These are phyloP conservation scores for Paratilapia polleni DNA, from an alignment of 2,113 vertebrate genomes.

Conservation along the genomic window DNA sequence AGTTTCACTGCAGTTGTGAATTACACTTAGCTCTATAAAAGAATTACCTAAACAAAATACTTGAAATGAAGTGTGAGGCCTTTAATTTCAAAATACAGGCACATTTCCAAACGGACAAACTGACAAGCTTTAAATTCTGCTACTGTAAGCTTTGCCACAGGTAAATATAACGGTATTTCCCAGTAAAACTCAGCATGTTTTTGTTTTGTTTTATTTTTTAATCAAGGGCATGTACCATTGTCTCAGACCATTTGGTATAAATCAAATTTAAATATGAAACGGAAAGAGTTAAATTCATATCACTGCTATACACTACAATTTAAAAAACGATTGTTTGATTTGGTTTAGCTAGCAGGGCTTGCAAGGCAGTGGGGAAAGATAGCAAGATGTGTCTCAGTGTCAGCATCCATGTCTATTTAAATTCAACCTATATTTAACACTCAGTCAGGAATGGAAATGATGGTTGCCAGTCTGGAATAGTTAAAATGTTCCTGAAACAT, in stretches of 20 bases:
- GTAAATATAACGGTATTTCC: neutral
- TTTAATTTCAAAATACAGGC: neutral
- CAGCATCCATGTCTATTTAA: slow-evolving; percentile 16
- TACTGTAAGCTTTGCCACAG: neutral
- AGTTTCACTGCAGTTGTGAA: slow-evolving; percentile 30
- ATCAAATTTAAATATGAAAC: neutral
- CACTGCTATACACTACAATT: neutral
- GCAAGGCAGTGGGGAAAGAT: neutral
- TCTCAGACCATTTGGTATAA: neutral
- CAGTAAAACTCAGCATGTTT: neutral
- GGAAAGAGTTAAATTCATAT: neutral
- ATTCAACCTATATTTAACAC: slow-evolving; percentile 1
- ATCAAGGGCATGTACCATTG: neutral
- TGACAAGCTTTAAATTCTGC: neutral
- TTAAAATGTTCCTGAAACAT: neutral
- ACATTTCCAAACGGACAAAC: neutral
- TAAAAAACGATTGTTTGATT: neutral
- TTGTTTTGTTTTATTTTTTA: neutral
- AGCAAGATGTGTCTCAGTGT: neutral
- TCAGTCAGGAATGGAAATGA: slow-evolving; percentile 8
- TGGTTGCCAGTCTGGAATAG: neutral
- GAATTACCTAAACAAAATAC: neutral
- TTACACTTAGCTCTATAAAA: neutral
- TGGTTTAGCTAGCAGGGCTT: neutral
- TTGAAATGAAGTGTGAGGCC: neutral